Base-by-base conservation (phyloP, 1,140 invertebrate genomes). In the Drosophila triauraria region DNA sequence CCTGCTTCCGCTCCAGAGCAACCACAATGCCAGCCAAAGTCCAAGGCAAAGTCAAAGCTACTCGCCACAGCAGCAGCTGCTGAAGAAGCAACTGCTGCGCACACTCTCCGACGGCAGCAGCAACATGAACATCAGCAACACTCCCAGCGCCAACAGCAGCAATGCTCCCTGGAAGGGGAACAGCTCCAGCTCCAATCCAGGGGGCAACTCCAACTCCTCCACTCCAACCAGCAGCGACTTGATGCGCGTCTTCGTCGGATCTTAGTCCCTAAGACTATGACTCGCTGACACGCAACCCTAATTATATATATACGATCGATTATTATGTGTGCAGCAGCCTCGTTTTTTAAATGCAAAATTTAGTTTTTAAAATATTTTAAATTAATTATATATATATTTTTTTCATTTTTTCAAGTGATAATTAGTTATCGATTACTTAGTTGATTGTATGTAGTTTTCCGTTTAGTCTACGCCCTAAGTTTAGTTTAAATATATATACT, bases 221-320 rank as follows among this genome's bases (percentile, higher is more conserved):
- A 51, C 77, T 53, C 68, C 75, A 69, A 78, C 75, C 32, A 78
- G 80, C 65, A 76, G 74, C 76, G 87, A 91, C 82, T 57, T 91
- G 50, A 91, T 91, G 87, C 87, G 87, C 48, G 87, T 91, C 51
- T 87, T 91, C 57, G 87, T 91, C 62, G 91, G 71, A 91, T 91
- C 68, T 91, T 71, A 91, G 71, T 54, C 46, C 32, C 50, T 38
- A 30, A 64, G 13, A 54, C n/a, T 48, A 42, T 48, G 48, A 53
- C 5, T 27, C 3, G 57, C 15, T 62, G 44, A 40, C 30, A 20
- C 35, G 48, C 38, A 56, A 25, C 51, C 46, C 47, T 42, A 63
- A 38, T 63, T 75, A 76, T 43, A 76, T 38, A 63, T 42, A 46
- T 32, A 43, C 48, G 32, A 68, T 68, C 38, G 46, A 67, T 78